Percentiles rank a stretch among this genome's conserved stretches.
Conservation (phyloP, 2,113 vertebrate species). For the Sinocyclocheilus rhinocerous region DNA sequence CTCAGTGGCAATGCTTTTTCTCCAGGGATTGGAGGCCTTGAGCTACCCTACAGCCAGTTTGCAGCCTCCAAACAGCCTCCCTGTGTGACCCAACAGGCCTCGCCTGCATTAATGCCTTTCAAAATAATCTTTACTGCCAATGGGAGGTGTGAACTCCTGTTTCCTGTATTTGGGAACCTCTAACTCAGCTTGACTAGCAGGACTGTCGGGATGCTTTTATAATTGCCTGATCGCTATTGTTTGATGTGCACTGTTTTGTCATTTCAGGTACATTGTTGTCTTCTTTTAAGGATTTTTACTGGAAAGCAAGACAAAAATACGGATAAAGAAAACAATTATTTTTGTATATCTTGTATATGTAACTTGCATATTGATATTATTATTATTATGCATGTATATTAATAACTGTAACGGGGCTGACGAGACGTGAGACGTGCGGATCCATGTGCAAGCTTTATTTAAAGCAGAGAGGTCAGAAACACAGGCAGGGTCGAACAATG, state of each 20-base stretch:
- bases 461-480: too few species aligned
- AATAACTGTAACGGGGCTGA: too few species aligned
- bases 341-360: too few species aligned
- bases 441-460: too few species aligned
- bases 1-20: constrained; percentile 65
- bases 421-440: too few species aligned
- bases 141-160: constrained; percentile 27
- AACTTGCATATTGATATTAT: too few species aligned
- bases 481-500: too few species aligned
- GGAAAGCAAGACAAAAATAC: background rate
- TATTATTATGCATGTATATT: too few species aligned
- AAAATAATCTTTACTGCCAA: constrained; percentile 61
- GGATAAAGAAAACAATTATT: background rate
- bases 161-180: constrained; percentile 32
- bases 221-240: background rate
- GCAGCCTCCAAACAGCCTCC: constrained; percentile 34
- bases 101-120: constrained; percentile 67
- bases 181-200: background rate
- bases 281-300: background rate
- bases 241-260: background rate
- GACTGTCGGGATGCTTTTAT: background rate
- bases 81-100: constrained; percentile 65
- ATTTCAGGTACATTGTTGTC: background rate
- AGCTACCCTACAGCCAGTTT: constrained; percentile 73
- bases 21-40: constrained; percentile 69